A percentile compares a stretch with the other conserved stretches of the same genome.
Conservation (phyloP, 2,797 vertebrate genomes). For the Notoglanidium macrostoma region DNA sequence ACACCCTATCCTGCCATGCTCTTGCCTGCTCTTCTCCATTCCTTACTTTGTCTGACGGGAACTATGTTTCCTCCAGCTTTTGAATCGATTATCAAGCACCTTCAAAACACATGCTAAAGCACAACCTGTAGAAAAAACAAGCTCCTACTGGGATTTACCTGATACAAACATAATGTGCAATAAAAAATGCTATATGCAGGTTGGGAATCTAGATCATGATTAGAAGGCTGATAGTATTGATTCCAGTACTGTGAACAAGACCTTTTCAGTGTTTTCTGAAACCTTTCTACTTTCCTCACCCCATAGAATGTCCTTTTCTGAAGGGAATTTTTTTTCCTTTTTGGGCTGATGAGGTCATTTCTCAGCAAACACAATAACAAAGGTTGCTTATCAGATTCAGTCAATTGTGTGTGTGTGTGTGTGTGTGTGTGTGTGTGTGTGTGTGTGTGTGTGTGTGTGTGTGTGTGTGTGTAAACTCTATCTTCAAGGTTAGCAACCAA, state of each 20-base stretch:
- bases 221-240: neutral
- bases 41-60: neutral
- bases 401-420: conserved; percentile 12
- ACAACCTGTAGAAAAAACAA: conserved; percentile 4
- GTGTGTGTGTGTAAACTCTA: conserved; percentile 34
- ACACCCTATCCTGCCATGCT: neutral
- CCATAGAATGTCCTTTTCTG: conserved; percentile 29
- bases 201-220: neutral
- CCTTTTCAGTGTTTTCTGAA: conserved; percentile 18
- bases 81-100: neutral
- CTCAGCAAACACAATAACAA: conserved; percentile 28
- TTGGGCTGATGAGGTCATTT: conserved; percentile 47
- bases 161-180: neutral
- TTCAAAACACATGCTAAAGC: neutral
- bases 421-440: conserved; percentile 37
- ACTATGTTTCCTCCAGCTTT: neutral
- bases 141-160: neutral
- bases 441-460: conserved; percentile 29
- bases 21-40: no score
- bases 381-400: conserved; percentile 49
- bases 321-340: neutral
- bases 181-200: neutral
- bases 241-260: neutral
- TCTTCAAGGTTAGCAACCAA: conserved; percentile 51
- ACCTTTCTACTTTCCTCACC: conserved; percentile 24